These are phyloP conservation scores for Cephus cinctus DNA, from an alignment of 1,140 invertebrate genomes.

Conservation along the genomic window DNA sequence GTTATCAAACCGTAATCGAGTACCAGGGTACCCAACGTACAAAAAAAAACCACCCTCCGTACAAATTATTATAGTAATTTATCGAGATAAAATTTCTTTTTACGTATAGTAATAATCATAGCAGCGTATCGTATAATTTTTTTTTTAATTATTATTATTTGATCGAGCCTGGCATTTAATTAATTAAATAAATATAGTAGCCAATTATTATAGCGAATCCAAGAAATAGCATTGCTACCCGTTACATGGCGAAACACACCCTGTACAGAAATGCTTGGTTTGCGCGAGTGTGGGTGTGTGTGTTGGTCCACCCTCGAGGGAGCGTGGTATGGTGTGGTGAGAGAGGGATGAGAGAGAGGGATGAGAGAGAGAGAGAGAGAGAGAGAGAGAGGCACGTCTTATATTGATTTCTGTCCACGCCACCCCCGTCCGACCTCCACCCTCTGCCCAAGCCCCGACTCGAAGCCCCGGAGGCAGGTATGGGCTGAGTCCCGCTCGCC, in stretches of 20 bases:
- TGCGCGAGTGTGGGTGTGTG: conserved; percentile 35
- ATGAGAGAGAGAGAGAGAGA: background rate
- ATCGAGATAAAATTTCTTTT: too few species aligned
- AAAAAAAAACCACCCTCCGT: too few species aligned
- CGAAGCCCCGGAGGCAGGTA: conserved; percentile 14
- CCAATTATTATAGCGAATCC: too few species aligned
- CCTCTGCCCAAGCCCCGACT: conserved; percentile 11
- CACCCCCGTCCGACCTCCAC: conserved; percentile 34
- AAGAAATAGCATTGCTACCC: too few species aligned
- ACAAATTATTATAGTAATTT: too few species aligned
- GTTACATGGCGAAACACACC: conserved; percentile 50
- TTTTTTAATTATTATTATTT: too few species aligned
- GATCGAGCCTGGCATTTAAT: too few species aligned
- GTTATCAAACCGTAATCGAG: too few species aligned
- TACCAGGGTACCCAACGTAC: too few species aligned
- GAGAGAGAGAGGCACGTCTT: conserved; percentile 45
- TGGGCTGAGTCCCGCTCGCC: conserved; percentile 37
- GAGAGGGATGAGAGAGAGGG: conserved; percentile 21
- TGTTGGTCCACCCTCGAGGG: conserved; percentile 52
- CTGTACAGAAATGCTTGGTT: conserved; percentile 52
- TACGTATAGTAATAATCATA: too few species aligned
- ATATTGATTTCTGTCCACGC: conserved; percentile 58
- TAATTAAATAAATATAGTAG: too few species aligned
- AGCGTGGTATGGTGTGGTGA: conserved; percentile 21
- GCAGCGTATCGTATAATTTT: too few species aligned